A percentile compares a stretch with the other conserved stretches of the same genome.
Conservation (phyloP, 2,888 invertebrate species). For the Lordiphosa andalusiaca region DNA sequence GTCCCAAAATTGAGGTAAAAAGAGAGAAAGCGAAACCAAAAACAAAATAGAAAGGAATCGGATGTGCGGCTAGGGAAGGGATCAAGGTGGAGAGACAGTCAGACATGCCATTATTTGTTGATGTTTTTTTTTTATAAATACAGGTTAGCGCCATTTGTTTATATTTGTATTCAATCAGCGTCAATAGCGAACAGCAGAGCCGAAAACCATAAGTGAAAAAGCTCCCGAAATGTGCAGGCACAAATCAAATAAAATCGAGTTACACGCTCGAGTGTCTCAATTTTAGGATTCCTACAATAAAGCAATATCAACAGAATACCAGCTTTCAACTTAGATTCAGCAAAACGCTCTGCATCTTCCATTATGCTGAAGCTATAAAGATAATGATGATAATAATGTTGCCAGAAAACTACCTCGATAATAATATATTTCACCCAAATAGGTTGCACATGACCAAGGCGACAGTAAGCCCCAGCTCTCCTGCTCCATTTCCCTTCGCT, state of each 20-base stretch:
- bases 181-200: constrained; percentile 44
- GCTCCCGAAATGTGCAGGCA: constrained; percentile 51
- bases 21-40: constrained; percentile 6
- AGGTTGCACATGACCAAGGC: constrained; percentile 33
- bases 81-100: constrained; percentile 29
- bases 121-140: constrained; percentile 63
- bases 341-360: background rate
- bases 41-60: constrained; percentile 29
- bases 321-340: too few relatives aligned
- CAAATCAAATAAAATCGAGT: constrained; percentile 62
- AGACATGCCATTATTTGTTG: constrained; percentile 65
- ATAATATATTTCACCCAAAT: constrained; percentile 35
- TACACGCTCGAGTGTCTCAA: constrained; percentile 24
- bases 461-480: constrained; percentile 24
- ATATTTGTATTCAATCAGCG: constrained; percentile 74
- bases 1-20: constrained; percentile 26
- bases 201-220: constrained; percentile 26
- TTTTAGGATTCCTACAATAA: background rate
- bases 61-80: constrained; percentile 24
- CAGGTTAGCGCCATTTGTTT: constrained; percentile 71
- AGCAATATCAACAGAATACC: too few relatives aligned
- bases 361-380: constrained; percentile 19
- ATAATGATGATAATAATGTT: constrained; percentile 32
- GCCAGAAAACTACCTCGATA: constrained; percentile 31
- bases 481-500: background rate